Evolutionary conservation across 2,888 invertebrate genomes (phyloP), one percentile per base, ranked within the genome.

Genomic region (Tipula helvola): DNA sequence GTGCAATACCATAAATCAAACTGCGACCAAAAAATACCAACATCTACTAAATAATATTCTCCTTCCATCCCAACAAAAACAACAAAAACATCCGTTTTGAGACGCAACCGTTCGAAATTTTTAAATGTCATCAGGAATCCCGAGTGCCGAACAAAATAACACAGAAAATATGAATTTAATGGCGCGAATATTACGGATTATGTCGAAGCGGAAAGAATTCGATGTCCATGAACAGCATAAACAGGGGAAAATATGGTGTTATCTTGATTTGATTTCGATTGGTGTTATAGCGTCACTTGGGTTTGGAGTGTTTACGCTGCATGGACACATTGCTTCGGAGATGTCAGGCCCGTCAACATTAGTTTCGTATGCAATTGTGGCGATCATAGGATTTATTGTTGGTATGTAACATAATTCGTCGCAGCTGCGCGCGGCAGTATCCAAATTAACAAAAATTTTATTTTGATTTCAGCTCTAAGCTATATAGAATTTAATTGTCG

Each of bases 401-500:
- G 97, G 97, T 97, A 28, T 28, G 2, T 28, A 91, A 88, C 39
- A 3, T 39, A 39, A 2, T 39, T 39, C 1, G 0, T 2, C 3
- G 7, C 28, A 28, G 2, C 28, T 28, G 28, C 28, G 28, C 2
- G 28, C 28, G 28, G 28, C 28, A 28, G 28, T 28, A 28, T 28
- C 28, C 28, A 28, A 28, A 28, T 28, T 28, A 28, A 28, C 28
- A 28, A 28, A 28, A 28, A 28, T 28, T 28, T 28, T 28, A 28
- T 28, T 28, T 28, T 28, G 28, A 88, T 90, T 92, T 42, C 90
- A 96, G 96, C 95, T 41, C 91, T 97, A 12, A 97, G 97, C 89
- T 98, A 96, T 91, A 97, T 97, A 1, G 98, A 98, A 92, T 96
- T 97, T 89, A 97, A 96, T 0, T 95, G 96, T 0, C 92, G 96